Conservation (phyloP, 2,888 invertebrate genomes). For the Pachymerium ferrugineum region DNA sequence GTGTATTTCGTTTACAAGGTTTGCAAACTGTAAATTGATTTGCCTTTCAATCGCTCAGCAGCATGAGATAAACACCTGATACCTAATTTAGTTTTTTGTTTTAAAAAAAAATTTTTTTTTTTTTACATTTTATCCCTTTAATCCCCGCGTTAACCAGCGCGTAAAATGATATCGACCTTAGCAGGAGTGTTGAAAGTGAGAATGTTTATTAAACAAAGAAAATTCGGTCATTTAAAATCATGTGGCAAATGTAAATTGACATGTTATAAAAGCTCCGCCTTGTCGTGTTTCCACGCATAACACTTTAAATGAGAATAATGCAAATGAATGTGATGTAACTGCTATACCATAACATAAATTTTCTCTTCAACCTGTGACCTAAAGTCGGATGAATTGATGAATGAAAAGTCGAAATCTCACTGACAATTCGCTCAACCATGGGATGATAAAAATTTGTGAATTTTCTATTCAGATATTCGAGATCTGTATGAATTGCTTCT, state of each 20-base stretch:
- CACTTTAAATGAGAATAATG: neutral
- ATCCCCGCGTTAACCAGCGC: no score
- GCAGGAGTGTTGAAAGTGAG: no score
- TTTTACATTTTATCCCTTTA: no score
- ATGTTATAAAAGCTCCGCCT: neutral
- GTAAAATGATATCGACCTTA: no score
- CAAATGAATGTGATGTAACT: neutral
- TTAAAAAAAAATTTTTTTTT: neutral
- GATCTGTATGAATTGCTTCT: constrained; percentile 40
- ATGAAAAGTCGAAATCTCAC: no score
- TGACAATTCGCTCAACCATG: no score
- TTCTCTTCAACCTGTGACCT: neutral
- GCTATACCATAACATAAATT: neutral
- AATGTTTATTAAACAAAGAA: no score
- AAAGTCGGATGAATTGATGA: no score
- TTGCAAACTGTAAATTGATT: neutral
- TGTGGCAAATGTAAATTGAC: neutral
- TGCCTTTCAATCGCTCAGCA: neutral
- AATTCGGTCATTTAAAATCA: neutral
- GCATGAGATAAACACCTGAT: no score
- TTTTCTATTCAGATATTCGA: constrained; percentile 36
- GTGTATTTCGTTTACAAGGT: neutral
- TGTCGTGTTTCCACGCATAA: neutral
- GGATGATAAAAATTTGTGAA: neutral
- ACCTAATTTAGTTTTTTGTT: neutral